Evolutionary conservation across 2,797 vertebrate genomes (phyloP), one percentile per base, ranked within the genome.

Genomic region (Antrozous pallidus): DNA sequence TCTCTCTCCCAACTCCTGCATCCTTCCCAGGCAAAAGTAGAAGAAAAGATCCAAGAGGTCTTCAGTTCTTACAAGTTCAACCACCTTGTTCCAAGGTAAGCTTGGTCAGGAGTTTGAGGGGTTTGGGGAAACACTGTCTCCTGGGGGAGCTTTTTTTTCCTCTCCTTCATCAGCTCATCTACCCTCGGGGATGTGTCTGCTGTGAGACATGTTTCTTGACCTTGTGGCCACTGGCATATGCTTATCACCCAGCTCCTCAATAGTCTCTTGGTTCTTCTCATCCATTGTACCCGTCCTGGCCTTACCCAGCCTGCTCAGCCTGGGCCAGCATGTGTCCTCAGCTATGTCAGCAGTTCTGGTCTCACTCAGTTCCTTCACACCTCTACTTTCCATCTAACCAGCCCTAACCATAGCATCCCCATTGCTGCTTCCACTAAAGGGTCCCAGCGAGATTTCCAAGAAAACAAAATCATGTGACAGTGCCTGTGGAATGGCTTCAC

Each of bases 21-120:
- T 58, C 70, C 73, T 89, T 90, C 77, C 49, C 95, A 99, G 99
- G 99, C 98, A 98, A 99, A 98, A 97, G 99, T 99, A 91, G 99
- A 99, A 95, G 97, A 96, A 90, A 98, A 97, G 61, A 99, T 99
- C 89, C 98, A 99, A 96, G 99, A 99, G 88, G 99, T 99, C 95
- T 98, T 99, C 93, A 98, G 91, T 13, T 97, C 98, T 97, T 99
- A 98, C 98, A 99, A 98, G 98, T 98, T 98, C 92, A 98, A 99
- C 89, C 99, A 98, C 47, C 96, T 96, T 65, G 63, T 97, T 13
- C 93, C 97, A 0, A 98, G 97, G 98, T 98, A 96, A 98, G 98
- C 97, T 33, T 75, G 5, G 18, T 11, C 47, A 16, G 73, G 80
- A 28, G 28, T 33, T 38, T 67, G 82, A 45, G 67, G 51, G 40